Evolutionary conservation across 2,797 vertebrate genomes (phyloP), one percentile per base, ranked within the genome.

Genomic region (Arrhamphus sclerolepis): DNA sequence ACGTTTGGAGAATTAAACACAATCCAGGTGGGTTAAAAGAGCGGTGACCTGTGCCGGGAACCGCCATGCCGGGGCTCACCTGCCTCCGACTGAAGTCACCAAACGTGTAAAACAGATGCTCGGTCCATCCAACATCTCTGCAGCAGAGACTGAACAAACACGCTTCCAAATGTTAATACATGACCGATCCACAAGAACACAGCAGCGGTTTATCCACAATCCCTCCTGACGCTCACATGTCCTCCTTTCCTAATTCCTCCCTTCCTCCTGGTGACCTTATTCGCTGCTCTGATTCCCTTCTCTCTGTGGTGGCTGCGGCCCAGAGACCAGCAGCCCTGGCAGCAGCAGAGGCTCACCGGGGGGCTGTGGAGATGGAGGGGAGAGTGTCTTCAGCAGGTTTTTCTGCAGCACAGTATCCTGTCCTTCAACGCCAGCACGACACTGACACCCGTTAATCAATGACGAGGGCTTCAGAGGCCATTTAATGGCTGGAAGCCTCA

Each of bases 391-490:
- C 53, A 64, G 65, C 42, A 71, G 60, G 46, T 72, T 80, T n/a
- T 61, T 72, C 73, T 70, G 57, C 78, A 58, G 59, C 64, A 31
- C 54, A 29, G 52, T 16, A 67, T 64, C 60, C 77, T 1, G 56
- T 72, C 76, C 72, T 80, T 82, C 61, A 73, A 68, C 66, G 56
- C 56, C 73, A 28, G 49, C 63, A 47, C 78, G 62, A 62, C 39
- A 73, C 66, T 62, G 76, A 80, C 80, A 77, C 75, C 75, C 62
- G 67, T 81, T 84, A 79, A 84, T 89, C 86, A 85, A 72, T 79
- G 74, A 55, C 47, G 14, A n/a, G 38, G 56, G 62, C 70, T 84
- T 84, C 72, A 60, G 77, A 77, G 68, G 74, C 66, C 68, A 58
- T 85, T 87, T 79, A 82, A 80, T 78, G 82, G 80, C 66, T 31